These are phyloP conservation scores for Heliconius melpomene DNA, from an alignment of 1,140 invertebrate genomes.

Conservation along the genomic window DNA sequence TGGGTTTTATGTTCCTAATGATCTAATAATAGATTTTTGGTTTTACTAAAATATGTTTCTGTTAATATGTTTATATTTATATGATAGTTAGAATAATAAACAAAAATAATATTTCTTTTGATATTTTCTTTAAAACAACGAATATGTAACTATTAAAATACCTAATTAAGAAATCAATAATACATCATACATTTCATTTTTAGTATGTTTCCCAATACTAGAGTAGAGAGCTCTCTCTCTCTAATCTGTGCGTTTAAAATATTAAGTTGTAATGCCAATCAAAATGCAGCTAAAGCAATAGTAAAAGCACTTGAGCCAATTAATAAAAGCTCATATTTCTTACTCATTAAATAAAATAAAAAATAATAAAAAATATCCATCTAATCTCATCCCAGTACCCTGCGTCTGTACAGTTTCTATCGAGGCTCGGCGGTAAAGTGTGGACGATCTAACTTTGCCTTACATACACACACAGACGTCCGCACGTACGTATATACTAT, in stretches of 20 bases:
- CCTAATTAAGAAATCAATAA: too few relatives aligned
- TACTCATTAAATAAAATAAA: not conserved
- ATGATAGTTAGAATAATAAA: not conserved
- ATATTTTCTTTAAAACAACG: too few relatives aligned
- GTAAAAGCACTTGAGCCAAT: not conserved
- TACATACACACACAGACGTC: slow-evolving; percentile 53
- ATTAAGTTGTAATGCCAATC: too few relatives aligned
- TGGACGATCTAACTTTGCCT: slow-evolving; percentile 79
- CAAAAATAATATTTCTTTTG: too few relatives aligned
- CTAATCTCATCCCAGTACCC: slow-evolving; percentile 38
- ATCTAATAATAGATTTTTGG: not conserved
- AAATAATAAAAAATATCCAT: not conserved
- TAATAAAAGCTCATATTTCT: not conserved
- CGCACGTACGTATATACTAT: slow-evolving; percentile 14
- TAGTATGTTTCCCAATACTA: too few relatives aligned
- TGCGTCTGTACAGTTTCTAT: slow-evolving; percentile 69
- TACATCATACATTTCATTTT: too few relatives aligned
- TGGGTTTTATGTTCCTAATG: slow-evolving; percentile 10
- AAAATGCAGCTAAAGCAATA: too few relatives aligned
- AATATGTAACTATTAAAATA: too few relatives aligned
- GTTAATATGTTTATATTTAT: not conserved
- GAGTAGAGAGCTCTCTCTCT: too few relatives aligned
- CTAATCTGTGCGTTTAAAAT: too few relatives aligned
- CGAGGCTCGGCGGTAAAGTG: slow-evolving; percentile 78
- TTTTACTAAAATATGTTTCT: not conserved